Evolutionary conservation across 2,888 invertebrate species (phyloP).

Genomic region (Pseudococcus viburni): DNA sequence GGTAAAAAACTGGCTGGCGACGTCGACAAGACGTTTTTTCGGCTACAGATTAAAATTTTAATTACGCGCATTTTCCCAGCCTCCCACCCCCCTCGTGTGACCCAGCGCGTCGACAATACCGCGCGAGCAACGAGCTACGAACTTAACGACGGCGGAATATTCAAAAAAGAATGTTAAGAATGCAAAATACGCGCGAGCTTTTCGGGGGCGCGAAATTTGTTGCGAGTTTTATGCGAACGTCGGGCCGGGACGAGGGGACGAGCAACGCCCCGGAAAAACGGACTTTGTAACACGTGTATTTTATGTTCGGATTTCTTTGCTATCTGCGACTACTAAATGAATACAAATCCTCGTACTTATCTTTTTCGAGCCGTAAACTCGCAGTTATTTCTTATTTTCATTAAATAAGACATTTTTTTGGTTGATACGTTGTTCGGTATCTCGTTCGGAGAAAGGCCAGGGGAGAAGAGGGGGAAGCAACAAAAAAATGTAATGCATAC

Average conservation of each 20-base stretch:
- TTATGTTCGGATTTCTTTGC: slow-evolving; percentile 39
- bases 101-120: background rate
- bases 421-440: slow-evolving; percentile 4
- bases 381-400: slow-evolving; percentile 43
- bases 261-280: background rate
- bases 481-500: background rate
- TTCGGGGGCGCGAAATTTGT: slow-evolving; percentile 29
- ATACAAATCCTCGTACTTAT: slow-evolving; percentile 36
- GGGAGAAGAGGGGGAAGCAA: background rate
- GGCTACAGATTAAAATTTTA: slow-evolving; percentile 30
- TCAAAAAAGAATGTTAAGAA: slow-evolving; percentile 29
- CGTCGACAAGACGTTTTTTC: background rate
- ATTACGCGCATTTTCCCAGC: slow-evolving; percentile 24
- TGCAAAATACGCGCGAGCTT: slow-evolving; percentile 17
- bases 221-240: background rate
- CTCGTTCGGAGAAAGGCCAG: background rate
- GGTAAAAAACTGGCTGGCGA: slow-evolving; percentile 1
- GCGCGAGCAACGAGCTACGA: background rate
- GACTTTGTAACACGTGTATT: slow-evolving; percentile 39
- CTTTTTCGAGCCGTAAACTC: slow-evolving; percentile 39
- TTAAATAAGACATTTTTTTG: slow-evolving; percentile 40
- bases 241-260: background rate
- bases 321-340: slow-evolving; percentile 37
- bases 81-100: background rate
- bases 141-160: slow-evolving; percentile 21